A percentile compares a stretch with the other conserved stretches of the same genome.
Conservation (phyloP, 2,113 vertebrate species). For the Bos indicus region DNA sequence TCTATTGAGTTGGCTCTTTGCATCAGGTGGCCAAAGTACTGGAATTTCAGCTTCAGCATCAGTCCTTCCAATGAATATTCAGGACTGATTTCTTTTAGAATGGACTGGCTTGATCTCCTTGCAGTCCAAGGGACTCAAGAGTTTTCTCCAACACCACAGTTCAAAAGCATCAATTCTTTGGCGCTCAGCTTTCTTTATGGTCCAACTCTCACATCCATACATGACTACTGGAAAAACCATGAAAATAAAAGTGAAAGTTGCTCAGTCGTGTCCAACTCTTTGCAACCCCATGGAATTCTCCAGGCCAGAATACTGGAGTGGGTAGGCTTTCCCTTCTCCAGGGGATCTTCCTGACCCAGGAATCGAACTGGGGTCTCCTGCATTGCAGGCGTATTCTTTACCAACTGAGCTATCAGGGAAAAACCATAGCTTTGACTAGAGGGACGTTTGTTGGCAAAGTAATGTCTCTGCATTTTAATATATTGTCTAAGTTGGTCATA, state of each 20-base stretch:
- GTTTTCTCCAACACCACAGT: neutral
- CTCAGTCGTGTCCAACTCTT: neutral
- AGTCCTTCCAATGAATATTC: neutral
- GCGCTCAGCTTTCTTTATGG: neutral
- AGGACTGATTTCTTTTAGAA: neutral
- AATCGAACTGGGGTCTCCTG: accelerated
- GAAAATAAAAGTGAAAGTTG: neutral
- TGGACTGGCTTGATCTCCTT: neutral
- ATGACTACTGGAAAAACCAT: neutral
- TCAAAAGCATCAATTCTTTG: neutral
- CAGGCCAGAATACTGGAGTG: neutral
- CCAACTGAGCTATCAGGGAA: neutral
- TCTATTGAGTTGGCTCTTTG: neutral
- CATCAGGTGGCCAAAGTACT: neutral
- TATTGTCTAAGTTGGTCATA: neutral
- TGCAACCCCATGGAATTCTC: neutral
- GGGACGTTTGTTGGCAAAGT: neutral
- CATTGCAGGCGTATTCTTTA: neutral
- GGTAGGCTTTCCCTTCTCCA: neutral
- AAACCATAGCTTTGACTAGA: neutral
- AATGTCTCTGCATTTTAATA: neutral
- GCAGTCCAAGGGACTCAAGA: neutral
- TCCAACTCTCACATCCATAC: neutral
- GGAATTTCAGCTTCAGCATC: neutral
- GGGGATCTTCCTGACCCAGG: neutral